Conservation (phyloP, 2,113 vertebrate genomes). For the human region DNA sequence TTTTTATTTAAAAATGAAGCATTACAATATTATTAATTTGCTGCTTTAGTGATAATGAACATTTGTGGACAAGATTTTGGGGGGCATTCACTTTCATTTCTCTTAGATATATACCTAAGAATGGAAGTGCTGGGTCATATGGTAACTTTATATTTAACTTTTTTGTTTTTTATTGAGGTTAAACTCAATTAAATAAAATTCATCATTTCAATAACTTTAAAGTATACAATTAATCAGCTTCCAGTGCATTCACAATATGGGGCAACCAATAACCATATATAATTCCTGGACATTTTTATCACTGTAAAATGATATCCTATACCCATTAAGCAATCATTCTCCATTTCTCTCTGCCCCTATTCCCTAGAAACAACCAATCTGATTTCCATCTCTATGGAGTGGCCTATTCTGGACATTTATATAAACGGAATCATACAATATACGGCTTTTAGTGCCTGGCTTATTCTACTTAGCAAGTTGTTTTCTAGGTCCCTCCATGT, state of each 20-base stretch:
- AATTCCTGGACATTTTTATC: neutral
- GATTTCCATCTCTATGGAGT: neutral
- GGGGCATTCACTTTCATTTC: neutral
- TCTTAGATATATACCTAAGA: neutral
- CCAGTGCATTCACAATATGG: neutral
- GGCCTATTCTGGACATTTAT: neutral
- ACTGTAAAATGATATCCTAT: neutral
- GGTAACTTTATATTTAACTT: neutral
- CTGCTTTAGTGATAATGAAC: neutral
- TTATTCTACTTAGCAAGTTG: neutral
- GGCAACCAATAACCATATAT: neutral
- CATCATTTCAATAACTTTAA: neutral
- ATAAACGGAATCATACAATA: neutral
- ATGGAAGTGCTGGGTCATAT: neutral
- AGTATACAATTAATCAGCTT: neutral
- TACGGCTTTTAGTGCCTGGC: neutral
- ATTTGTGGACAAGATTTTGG: no score
- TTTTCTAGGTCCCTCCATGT: neutral
- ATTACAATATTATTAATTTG: constrained; percentile 44
- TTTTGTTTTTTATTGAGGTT: neutral
- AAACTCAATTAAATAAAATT: neutral
- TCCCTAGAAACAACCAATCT: neutral
- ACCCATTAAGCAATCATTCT: neutral
- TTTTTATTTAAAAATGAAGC: constrained; percentile 37
- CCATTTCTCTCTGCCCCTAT: neutral